Base-by-base conservation (phyloP, 2,113 vertebrate genomes). In the Trichechus manatus region DNA sequence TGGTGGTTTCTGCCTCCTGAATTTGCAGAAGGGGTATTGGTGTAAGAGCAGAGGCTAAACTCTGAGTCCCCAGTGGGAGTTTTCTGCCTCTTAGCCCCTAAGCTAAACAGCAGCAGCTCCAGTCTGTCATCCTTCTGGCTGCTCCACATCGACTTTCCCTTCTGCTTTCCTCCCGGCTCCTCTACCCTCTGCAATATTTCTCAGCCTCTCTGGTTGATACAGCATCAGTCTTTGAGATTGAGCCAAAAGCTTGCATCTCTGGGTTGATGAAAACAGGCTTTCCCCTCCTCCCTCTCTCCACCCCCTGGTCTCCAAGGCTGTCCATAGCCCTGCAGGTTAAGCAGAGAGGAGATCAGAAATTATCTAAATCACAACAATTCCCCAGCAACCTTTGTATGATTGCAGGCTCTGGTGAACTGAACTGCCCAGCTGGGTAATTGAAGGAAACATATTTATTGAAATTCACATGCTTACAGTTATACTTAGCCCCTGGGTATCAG, bases 401-500 rank as follows among this genome's bases (percentile, higher is more conserved):
- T 96, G 92, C 80, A 97, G 96, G 72, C 87, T 97, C 96, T 97
- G 66, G 80, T 97, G 95, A 97, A 94, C 82, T 89, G 85, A 96
- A 97, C 95, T 95, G 87, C 97, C 97, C 98, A 97, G 95, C 95
- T 97, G 96, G 87, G 95, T 97, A 97, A 98, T 96, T 97, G 97
- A 98, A 98, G 89, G 93, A 97, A 97, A 97, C 92, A 92, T 96
- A 97, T 97, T 98, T 96, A 97, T 95, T 97, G 97, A 97, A 98
- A 97, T 97, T 79, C 77, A 33, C 94, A 91, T 96, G 87, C 89
- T 97, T 94, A 95, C 36, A 87, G 94, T 97, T 97, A 94, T 80
- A 94, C 95, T 97, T 96, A 93, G 93, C 93, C 96, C 89, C 77
- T 94, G 59, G 94, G 79, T 96, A 98, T 96, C 94, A 92, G 93